Evolutionary conservation across 2,888 invertebrate genomes (phyloP).

Genomic region (Pachycephus smyrnensis): DNA sequence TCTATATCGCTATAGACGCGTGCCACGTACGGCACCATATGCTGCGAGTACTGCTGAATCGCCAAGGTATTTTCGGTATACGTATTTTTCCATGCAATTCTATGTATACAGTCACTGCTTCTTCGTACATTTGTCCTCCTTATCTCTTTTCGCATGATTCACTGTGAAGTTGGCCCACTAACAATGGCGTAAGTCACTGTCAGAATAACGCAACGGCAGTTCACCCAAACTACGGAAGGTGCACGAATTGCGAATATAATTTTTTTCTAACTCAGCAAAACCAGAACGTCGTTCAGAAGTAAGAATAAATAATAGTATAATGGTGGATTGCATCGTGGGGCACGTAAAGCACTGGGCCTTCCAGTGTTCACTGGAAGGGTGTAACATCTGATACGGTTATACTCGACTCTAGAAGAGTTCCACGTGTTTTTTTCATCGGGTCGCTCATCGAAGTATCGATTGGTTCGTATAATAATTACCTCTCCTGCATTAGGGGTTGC

Average conservation of each 20-base stretch:
- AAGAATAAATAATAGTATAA: neutral
- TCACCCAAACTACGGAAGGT: too few species aligned
- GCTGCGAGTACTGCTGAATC: too few species aligned
- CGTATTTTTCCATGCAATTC: too few species aligned
- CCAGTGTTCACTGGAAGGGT: neutral
- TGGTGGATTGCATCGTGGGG: neutral
- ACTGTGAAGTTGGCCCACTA: neutral
- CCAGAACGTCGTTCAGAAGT: neutral
- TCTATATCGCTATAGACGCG: neutral
- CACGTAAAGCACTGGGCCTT: neutral
- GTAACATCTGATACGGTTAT: slow-evolving; percentile 3
- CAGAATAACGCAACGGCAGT: neutral
- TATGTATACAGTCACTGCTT: neutral
- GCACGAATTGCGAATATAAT: too few species aligned
- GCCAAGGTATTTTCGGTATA: too few species aligned
- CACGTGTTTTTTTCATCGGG: slow-evolving; percentile 39
- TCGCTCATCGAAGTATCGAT: slow-evolving; percentile 62
- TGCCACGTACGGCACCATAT: too few species aligned
- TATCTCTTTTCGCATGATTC: neutral
- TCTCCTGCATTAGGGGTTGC: slow-evolving; percentile 59
- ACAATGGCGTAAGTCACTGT: slow-evolving; percentile 5
- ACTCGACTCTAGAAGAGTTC: slow-evolving; percentile 3
- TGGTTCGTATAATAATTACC: slow-evolving; percentile 65
- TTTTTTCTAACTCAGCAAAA: neutral
- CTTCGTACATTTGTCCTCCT: neutral